Evolutionary conservation across 1,140 invertebrate species (phyloP), one percentile per base, ranked within the genome.

Genomic region (Mycetomoellerius zeteki): DNA sequence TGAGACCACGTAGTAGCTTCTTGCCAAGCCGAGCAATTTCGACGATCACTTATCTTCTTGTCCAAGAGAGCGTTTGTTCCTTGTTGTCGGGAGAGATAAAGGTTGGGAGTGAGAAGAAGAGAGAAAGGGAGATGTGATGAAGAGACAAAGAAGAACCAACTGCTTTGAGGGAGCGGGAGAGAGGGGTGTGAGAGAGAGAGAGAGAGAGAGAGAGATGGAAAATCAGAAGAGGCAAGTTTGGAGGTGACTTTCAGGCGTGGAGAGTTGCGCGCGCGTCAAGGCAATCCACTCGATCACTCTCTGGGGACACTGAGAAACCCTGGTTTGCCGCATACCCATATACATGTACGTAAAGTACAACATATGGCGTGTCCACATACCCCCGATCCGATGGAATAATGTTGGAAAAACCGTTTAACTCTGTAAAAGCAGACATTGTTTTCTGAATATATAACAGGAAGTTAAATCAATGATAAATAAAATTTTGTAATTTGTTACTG

Each of bases 221-320:
- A 69, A 54, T 19, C 54, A 54, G 52, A 56, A 67, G 72, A 72
- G 60, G 37, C 64, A 86, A 65, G 71, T 72, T 72, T 75, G 73
- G 64, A 67, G 75, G 86, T 77, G 73, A 86, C 82, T 78, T 72
- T 69, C 64, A 86, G 86, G 84, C 73, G 86, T 47, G 86, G 75
- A 86, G 84, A 69, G 76, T 80, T 88, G 52, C 84, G 84, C 64
- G 84, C 64, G 84, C 86, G 84, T 88, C 86, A 86, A 86, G 86
- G 82, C 86, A 88, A 88, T 88, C 86, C 86, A 88, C 86, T 88
- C 86, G 50, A 73, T 82, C 77, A 73, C 87, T 82, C 85, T 89
- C 86, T 71, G 43, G 86, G 80, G 86, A 86, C 67, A 54, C 77
- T 33, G 47, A 58, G 67, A 69, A 62, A 80, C 67, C 50, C 47